Percentiles rank a stretch among this genome's conserved stretches.
phyloP scores from a whole-genome alignment of 1,140 invertebrate species.

The Dermatophagoides farinae region DNA sequence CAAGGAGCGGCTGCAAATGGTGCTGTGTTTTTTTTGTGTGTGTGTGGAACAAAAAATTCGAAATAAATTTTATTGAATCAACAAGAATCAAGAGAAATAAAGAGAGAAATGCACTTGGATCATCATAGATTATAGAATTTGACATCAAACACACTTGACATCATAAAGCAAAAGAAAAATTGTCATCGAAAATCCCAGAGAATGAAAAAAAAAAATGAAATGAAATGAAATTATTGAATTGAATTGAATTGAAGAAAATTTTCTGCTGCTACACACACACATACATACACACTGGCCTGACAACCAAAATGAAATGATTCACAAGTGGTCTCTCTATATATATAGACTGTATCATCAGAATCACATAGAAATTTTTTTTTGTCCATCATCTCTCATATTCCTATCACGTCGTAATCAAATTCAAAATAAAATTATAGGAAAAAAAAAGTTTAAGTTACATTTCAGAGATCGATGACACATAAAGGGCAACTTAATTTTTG shows the following conservation, averaged over 20 bases:
- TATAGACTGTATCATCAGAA: too few species aligned
- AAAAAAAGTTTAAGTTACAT: slow-evolving; percentile 9
- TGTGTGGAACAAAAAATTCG: neutral
- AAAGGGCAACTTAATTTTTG: too few species aligned
- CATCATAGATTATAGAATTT: neutral
- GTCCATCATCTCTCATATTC: too few species aligned
- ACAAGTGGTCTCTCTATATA: too few species aligned
- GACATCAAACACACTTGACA: too few species aligned
- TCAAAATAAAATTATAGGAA: neutral
- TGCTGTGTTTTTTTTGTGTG: slow-evolving; percentile 14
- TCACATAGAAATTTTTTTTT: too few species aligned
- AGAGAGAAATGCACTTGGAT: neutral
- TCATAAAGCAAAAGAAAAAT: neutral
- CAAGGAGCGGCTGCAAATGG: slow-evolving; percentile 63
- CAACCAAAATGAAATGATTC: too few species aligned
- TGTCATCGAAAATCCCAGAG: neutral
- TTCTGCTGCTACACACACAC: too few species aligned
- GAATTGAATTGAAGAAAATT: neutral
- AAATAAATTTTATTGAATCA: neutral
- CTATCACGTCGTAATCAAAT: slow-evolving; percentile 9
- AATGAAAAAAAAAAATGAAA: neutral
- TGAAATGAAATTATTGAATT: neutral
- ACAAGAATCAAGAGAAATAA: neutral
- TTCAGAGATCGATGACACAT: neutral
- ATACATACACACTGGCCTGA: too few species aligned